Evolutionary conservation across 2,888 invertebrate species (phyloP), one percentile per base, ranked within the genome.

Genomic region (Pardosa pseudoannulata): DNA sequence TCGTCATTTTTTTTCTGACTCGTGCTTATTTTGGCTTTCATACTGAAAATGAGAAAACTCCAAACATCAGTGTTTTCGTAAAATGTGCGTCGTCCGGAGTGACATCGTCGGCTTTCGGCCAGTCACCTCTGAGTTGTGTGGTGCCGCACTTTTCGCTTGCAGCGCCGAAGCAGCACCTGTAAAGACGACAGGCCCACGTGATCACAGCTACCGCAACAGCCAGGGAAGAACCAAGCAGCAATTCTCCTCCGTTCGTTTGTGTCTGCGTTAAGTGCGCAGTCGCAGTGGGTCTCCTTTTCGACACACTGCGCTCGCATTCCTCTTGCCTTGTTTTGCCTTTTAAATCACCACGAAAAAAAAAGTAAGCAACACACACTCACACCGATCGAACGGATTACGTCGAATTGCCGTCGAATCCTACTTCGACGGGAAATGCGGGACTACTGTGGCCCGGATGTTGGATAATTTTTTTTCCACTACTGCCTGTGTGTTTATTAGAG

Each of bases 131-230:
- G 62, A n/a, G n/a, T n/a, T n/a, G n/a, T 71, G 28, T 19, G 29
- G 28, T 78, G 73, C 78, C 72, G 73, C 73, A 79, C 85, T 70
- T 11, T 11, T 64, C 36, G 74, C 74, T 74, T 65, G 67, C 81
- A 71, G 74, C 70, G 64, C 23, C 56, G 56, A 56, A 56, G 56
- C 56, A 76, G 85, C 85, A 86, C 85, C 85, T 86, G 85, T 86
- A 79, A 79, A 68, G 68, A 56, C 56, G 56, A 23, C 56, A 56
- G 23, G 23, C 56, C 76, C 83, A 86, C 85, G 82, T 82, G 82
- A 82, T 76, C 82, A 41, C 74, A 31, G 82, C 82, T 82, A 82
- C 82, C 82, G 82, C 82, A 76, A 82, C 70, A 56, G 68, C 71
- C 23, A 28, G 23, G 27, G 28, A 31, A 19, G 46, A 27, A 41